Evolutionary conservation across 2,888 invertebrate genomes (phyloP).

Genomic region (Uropetala carovei): DNA sequence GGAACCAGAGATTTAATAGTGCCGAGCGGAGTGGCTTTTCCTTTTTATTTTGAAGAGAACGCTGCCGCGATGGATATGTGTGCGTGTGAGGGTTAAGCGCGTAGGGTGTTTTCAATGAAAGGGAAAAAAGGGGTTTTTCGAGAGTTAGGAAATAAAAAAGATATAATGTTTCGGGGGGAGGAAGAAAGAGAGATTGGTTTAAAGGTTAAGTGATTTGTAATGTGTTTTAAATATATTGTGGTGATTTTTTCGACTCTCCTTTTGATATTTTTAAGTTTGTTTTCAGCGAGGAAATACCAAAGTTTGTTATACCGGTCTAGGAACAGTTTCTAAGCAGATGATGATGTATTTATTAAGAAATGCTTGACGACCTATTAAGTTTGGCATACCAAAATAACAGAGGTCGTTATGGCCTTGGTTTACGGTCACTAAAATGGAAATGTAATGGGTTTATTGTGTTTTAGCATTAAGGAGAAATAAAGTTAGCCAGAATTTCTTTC

Average conservation of each 20-base stretch:
- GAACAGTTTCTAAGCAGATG: background rate
- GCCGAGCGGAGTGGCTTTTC: background rate
- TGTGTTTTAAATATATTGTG: constrained; percentile 30
- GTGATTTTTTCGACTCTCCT: background rate
- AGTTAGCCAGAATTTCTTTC: background rate
- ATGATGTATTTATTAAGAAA: constrained; percentile 7
- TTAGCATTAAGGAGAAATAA: background rate
- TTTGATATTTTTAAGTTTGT: background rate
- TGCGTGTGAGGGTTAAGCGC: background rate
- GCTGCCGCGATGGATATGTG: background rate
- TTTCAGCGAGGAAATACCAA: background rate
- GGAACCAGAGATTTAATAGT: constrained; percentile 57
- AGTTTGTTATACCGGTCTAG: background rate
- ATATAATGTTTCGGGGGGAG: background rate
- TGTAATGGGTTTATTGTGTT: background rate
- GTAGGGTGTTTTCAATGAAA: constrained; percentile 14
- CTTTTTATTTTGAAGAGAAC: constrained; percentile 40
- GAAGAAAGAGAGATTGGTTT: constrained; percentile 7
- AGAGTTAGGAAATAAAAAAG: constrained; percentile 16
- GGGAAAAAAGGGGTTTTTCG: constrained; percentile 3
- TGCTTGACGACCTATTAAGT: background rate
- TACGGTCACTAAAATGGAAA: background rate
- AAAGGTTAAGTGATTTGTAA: constrained; percentile 63
- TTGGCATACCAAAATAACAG: background rate
- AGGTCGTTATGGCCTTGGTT: constrained; percentile 2